Base-by-base conservation (phyloP, 2,797 vertebrate genomes). In the Pelodytes ibericus region DNA sequence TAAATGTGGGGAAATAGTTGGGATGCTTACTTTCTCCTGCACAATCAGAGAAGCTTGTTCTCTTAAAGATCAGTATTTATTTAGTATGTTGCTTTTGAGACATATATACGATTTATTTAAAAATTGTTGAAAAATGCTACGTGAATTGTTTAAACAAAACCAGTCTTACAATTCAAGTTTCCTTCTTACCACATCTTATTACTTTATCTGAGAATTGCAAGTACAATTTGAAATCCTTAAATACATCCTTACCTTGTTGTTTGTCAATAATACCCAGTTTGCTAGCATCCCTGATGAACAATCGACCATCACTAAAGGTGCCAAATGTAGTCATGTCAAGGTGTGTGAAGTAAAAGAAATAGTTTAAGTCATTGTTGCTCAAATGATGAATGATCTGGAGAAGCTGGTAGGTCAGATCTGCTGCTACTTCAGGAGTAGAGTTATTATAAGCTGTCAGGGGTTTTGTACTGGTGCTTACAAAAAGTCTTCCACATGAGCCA, bases 281-380 rank as follows among this genome's bases (percentile, higher is more conserved):
- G 82, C 93, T 94, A 86, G 92, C 91, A 84, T 95, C 91, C 57
- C 89, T 88, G 82, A 94, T 93, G 85, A 93, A 89, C 83, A 94
- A 86, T 80, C 90, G 90, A 58, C 91, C 89, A 0, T 94, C 93
- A 82, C 88, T 89, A 75, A 91, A 90, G 77, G 89, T 87, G 15
- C 93, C 93, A 24, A 95, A 95, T 79, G 88, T 94, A 84, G 82
- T 83, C 60, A 86, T 84, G 0, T 91, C 84, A 61, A 93, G 77
- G 0, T 53, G 83, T 71, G 91, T 93, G 85, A 93, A 94, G 82
- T 91, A 94, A 82, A 94, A 91, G 78, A 90, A 90, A 75, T 93
- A 94, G 82, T 89, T 89, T 80, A 94, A 87, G 80, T 93, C 93
- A 58, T 95, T 95, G 86, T 60, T 88, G 76, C 83, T 85, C 86